Evolutionary conservation across 2,888 invertebrate species (phyloP), one percentile per base, ranked within the genome.

Genomic region (Aelia acuminata): DNA sequence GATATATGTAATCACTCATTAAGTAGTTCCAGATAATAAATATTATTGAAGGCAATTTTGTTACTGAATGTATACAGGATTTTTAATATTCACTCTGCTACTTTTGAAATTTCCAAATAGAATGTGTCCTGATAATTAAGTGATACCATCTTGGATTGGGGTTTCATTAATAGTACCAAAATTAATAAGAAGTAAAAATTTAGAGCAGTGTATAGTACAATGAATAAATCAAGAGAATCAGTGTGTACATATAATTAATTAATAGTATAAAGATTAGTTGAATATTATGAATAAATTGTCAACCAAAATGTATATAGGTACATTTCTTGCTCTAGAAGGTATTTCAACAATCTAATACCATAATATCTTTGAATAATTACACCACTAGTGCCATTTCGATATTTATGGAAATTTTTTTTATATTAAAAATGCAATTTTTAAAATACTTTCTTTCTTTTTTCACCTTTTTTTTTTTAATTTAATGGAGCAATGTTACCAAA

Each of bases 401-500:
- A 70, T 26, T 18, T 70, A 18, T 31, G 63, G 63, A 70, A 70
- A 70, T 20, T 35, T 57, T 35, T n/a, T 70, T 1, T 70, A 13
- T 0, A 31, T 18, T 11, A 63, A 31, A 3, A 35, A 70, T 70
- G 5, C 18, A 70, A 20, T 70, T 35, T 31, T 18, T 35, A 70
- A 70, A 35, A 57, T 57, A 26, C 35, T 20, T 31, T 13, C 31
- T 63, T 63, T 35, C 5, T 31, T 63, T 70, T 35, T 18, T 70
- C 8, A 7, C 31, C 31, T 70, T 70, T 5, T 70, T 31, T 5
- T 70, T 31, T 35, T 70, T 26, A 26, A 31, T 70, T 35, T 57
- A 57, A 35, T 70, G 63, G 35, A 35, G 35, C 57, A 35, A 70
- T 70, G 35, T 70, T 70, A 70, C 63, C 63, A 70, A 70, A 31